A percentile compares a stretch with the other conserved stretches of the same genome.
Evolutionary conservation across 2,888 invertebrate species (phyloP).

Genomic region (Cylloceria caligata): DNA sequence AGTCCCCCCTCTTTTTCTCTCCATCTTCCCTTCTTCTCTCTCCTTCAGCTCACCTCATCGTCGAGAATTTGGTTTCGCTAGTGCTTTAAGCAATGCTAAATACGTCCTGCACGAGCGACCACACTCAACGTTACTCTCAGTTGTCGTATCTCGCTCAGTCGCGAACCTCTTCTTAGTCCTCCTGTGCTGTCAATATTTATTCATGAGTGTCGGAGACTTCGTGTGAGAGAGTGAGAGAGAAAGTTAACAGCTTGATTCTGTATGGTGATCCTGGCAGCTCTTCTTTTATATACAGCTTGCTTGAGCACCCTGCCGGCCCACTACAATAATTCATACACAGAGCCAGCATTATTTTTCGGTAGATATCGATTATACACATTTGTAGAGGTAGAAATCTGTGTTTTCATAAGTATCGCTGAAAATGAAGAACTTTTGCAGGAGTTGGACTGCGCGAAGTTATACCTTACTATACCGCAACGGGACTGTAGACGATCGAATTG

Average conservation of each 20-base stretch:
- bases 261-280: not conserved
- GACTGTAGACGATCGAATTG: no score
- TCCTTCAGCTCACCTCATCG: not conserved
- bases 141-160: slow-evolving; percentile 9
- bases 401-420: no score
- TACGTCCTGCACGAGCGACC: slow-evolving; percentile 59
- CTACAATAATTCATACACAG: no score
- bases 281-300: no score
- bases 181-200: slow-evolving; percentile 69
- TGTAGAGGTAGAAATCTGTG: no score
- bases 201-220: slow-evolving; percentile 52
- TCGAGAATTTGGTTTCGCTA: slow-evolving; percentile 8
- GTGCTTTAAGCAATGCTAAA: slow-evolving; percentile 47
- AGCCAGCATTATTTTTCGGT: no score
- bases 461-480: no score
- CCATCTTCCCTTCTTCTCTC: slow-evolving; percentile 12
- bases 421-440: no score
- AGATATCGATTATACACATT: no score
- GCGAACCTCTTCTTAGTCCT: slow-evolving; percentile 44
- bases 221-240: not conserved
- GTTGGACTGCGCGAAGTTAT: no score
- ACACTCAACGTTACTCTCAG: slow-evolving; percentile 5
- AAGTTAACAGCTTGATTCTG: not conserved
- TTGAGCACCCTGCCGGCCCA: no score
- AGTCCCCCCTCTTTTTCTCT: slow-evolving; percentile 4